Base-by-base conservation (phyloP, 2,113 vertebrate genomes). In the Trinectes maculatus region DNA sequence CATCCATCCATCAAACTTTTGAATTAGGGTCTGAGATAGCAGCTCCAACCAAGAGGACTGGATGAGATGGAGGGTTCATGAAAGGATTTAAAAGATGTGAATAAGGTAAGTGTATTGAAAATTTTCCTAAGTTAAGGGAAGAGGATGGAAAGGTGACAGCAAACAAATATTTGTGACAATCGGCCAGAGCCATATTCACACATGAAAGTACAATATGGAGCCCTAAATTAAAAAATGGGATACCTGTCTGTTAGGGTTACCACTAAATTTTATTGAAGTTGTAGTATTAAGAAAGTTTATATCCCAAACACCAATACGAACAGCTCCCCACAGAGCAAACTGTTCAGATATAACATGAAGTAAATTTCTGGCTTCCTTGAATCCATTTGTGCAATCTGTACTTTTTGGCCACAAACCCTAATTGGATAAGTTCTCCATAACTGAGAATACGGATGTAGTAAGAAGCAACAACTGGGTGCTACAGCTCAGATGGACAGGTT, bases 1-100 rank as follows among this genome's bases (percentile, higher is more conserved):
- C 75, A 73, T 79, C 77, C 83, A 84, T 82, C 80, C 74, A 84
- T 87, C 80, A 89, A 82, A 84, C 33, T 48, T 82, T 71, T 64
- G 56, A 86, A 73, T 74, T 63, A 68, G 36, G 69, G 64, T 70
- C 68, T 72, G 25, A 68, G 68, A 61, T 49, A 33, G 40, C 33
- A 61, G 37, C 40, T 54, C 55, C 47, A 56, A 66, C 52, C 76
- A 19, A 40, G 39, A 61, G 21, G 44, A 53, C 62, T 28, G 19
- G 29, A 34, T 42, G 54, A 60, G 59, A 36, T 13, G 15, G 18
- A 53, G 11, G 4, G 34, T 47, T 49, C 24, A 21, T 47, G 40
- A 44, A 26, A 52, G 24, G 8, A 62, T 77, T 46, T 22, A 39
- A 36, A n/a, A 28, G n/a, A 39, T 60, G n/a, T 65, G 63, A 70